Evolutionary conservation across 2,113 vertebrate species (phyloP).

Genomic region (Coturnix japonica): DNA sequence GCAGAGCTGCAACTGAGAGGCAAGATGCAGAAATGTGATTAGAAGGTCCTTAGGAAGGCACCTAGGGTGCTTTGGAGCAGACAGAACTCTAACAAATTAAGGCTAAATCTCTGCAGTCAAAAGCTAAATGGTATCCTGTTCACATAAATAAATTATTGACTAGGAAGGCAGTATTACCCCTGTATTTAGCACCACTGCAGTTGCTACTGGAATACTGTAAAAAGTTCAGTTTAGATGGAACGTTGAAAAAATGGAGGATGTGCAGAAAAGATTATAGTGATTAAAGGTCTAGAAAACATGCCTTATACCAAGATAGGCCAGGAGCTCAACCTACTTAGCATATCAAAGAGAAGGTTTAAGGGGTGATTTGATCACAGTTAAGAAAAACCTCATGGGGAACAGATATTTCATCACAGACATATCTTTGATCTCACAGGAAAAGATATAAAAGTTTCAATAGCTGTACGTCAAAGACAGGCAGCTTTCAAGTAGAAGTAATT

Average conservation of each 20-base stretch:
- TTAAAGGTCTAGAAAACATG: conserved; percentile 53
- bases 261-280: conserved; percentile 42
- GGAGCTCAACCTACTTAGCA: conserved; percentile 47
- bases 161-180: not conserved
- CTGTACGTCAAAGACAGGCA: conserved; percentile 22
- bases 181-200: not conserved
- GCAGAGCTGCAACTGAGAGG: not conserved
- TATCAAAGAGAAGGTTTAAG: conserved; percentile 62
- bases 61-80: not conserved
- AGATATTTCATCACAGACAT: conserved; percentile 37
- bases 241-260: conserved; percentile 16
- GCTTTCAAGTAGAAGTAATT: conserved; percentile 7
- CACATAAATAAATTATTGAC: conserved; percentile 27
- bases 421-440: conserved; percentile 56
- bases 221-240: conserved; percentile 38
- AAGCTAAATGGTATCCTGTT: conserved; percentile 34
- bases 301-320: conserved; percentile 42
- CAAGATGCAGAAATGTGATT: not conserved
- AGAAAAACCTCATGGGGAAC: not conserved
- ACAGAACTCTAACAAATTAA: not conserved
- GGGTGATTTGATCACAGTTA: conserved; percentile 40
- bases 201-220: conserved; percentile 26
- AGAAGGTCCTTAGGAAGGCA: not conserved
- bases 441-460: conserved; percentile 14
- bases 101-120: conserved; percentile 22